Evolutionary conservation across 2,888 invertebrate genomes (phyloP), one percentile per base, ranked within the genome.

Genomic region (Nineta flava): DNA sequence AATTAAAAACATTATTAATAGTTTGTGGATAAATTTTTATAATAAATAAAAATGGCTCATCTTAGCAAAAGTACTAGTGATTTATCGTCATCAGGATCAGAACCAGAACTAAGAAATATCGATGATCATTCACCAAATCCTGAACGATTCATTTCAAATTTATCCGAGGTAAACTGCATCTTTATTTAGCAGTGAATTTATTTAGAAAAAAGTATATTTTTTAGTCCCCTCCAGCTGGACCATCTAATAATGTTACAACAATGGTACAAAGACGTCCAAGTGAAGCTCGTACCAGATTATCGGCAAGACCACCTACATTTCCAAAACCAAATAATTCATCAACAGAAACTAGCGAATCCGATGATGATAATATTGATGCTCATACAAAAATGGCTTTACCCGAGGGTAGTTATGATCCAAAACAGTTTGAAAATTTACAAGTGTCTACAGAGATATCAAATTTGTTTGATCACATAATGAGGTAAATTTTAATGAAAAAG

Each of bases 391-490:
- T 54, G 48, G 49, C 54, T 35, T 42, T 44, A 16, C 50, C 65
- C 15, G 60, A 62, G 12, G 77, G 76, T 0, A 75, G 76, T 19
- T 92, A 92, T 65, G 85, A 92, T 66, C 85, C 91, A 2, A 79
- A 81, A 55, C 79, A 85, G 57, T 96, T 82, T 70, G 85, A 87
- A 54, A 79, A 86, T 61, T 68, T 96, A 52, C 77, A 84, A 51
- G 84, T 90, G 46, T 78, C 84, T 1, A 71, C 81, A 0, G 95
- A 96, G 55, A 78, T 94, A 55, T 90, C 88, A 62, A 93, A 95
- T 59, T 70, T 96, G 6, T 95, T 97, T 67, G 87, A 90, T 60
- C 92, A 88, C 60, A 95, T 97, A 53, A 81, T 83, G 59, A 84
- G 85, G 88, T 87, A 26, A 19, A 26, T 26, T 5, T 26, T 26